These are phyloP conservation scores for Thaumetopoea pityocampa DNA, from an alignment of 1,140 invertebrate species.

Conservation along the genomic window DNA sequence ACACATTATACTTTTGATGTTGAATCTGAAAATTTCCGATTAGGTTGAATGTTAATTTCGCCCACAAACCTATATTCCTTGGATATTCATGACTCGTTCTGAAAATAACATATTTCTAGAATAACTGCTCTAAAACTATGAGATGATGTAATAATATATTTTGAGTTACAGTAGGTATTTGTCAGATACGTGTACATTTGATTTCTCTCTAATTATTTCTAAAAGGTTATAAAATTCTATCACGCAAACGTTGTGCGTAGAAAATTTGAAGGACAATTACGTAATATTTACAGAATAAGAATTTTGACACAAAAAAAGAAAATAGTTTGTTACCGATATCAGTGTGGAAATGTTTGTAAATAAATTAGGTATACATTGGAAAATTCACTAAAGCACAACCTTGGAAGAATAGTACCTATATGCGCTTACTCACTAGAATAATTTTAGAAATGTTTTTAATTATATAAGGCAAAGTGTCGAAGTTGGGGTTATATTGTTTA, in stretches of 20 bases:
- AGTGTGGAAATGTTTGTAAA: slow-evolving; percentile 41
- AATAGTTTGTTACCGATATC: slow-evolving; percentile 18
- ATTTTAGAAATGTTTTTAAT: slow-evolving; percentile 63
- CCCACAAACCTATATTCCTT: too few relatives aligned
- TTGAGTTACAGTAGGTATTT: slow-evolving; percentile 13
- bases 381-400: slow-evolving; percentile 74
- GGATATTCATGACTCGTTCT: too few relatives aligned
- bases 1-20: too few relatives aligned
- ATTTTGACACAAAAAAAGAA: slow-evolving; percentile 41
- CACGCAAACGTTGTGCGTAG: slow-evolving; percentile 69
- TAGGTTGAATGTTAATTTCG: too few relatives aligned
- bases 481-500: slow-evolving; percentile 58
- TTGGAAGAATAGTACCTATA: slow-evolving; percentile 74
- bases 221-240: slow-evolving; percentile 34
- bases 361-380: slow-evolving; percentile 51
- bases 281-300: slow-evolving; percentile 35
- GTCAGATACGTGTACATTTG: slow-evolving; percentile 22
- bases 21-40: too few relatives aligned
- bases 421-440: slow-evolving; percentile 64
- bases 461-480: slow-evolving; percentile 71
- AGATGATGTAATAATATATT: slow-evolving; percentile 14
- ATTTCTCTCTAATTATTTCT: slow-evolving; percentile 18
- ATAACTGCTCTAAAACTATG: slow-evolving; percentile 13
- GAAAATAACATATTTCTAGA: slow-evolving; percentile 1
- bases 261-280: slow-evolving; percentile 50